Evolutionary conservation across 2,888 invertebrate species (phyloP).

Genomic region (Oligia fasciuncula): DNA sequence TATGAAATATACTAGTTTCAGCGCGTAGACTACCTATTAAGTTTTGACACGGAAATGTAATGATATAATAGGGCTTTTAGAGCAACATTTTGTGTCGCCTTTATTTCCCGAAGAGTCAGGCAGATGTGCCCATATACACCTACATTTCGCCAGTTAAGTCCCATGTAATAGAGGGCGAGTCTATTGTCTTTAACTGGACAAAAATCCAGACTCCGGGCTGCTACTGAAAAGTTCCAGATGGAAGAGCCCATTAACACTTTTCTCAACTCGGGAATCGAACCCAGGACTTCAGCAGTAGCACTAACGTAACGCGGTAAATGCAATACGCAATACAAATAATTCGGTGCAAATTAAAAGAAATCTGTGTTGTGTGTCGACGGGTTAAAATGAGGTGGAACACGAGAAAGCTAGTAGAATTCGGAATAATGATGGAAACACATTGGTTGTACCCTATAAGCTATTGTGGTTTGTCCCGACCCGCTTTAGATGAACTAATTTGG

Average conservation of each 20-base stretch:
- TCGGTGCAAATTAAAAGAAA: not conserved
- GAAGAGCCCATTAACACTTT: not conserved
- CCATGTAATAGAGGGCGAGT: not conserved
- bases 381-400: not conserved
- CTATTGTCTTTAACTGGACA: not conserved
- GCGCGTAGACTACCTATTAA: slow-evolving; percentile 4
- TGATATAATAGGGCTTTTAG: not conserved
- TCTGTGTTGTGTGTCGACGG: not conserved
- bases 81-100: not conserved
- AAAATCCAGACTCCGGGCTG: not conserved
- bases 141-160: not conserved
- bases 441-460: not conserved
- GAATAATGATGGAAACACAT: slow-evolving; percentile 12
- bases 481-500: slow-evolving; percentile 29
- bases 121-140: not conserved
- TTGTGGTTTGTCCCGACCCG: slow-evolving; percentile 11
- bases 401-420: not conserved
- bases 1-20: slow-evolving; percentile 52
- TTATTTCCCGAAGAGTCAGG: not conserved
- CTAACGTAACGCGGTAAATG: not conserved
- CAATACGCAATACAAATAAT: not conserved
- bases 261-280: too few relatives aligned
- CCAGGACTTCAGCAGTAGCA: too few relatives aligned
- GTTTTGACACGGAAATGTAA: slow-evolving; percentile 15
- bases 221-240: not conserved